phyloP scores from a whole-genome alignment of 1,140 invertebrate genomes.

The Hypsibius dujardini region DNA sequence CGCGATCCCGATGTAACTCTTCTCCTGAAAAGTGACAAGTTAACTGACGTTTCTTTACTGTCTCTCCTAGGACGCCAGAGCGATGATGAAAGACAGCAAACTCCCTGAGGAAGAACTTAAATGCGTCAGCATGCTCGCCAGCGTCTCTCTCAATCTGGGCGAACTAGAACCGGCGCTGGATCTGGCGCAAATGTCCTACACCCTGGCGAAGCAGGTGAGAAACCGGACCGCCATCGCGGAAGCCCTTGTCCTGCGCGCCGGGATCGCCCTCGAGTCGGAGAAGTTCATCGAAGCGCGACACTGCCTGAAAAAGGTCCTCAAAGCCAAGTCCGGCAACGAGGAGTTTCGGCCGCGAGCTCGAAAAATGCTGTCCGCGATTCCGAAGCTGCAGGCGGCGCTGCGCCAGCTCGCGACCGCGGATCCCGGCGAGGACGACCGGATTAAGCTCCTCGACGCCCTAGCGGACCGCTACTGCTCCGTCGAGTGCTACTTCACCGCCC shows the following conservation, averaged over 20 bases:
- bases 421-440: not conserved
- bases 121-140: not conserved
- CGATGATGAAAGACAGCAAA: not conserved
- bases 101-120: not conserved
- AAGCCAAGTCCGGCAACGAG: slow-evolving; percentile 44
- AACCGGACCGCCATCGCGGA: not conserved
- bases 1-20: too few relatives aligned
- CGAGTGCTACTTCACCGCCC: not conserved
- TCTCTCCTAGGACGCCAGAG: not conserved
- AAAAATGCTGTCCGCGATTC: not conserved
- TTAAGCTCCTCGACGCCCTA: not conserved
- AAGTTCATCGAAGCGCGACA: not conserved
- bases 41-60: too few relatives aligned
- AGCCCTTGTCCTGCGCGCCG: not conserved
- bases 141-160: not conserved
- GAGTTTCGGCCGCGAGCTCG: slow-evolving; percentile 18
- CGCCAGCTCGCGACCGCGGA: not conserved
- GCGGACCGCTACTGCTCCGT: not conserved
- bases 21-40: too few relatives aligned
- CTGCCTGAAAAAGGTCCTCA: slow-evolving; percentile 52
- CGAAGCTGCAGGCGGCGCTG: not conserved
- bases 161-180: not conserved
- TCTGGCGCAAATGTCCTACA: not conserved
- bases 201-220: not conserved
- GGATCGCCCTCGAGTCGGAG: not conserved